Base-by-base conservation (phyloP, 2,113 vertebrate species). In the Prunella himalayana region DNA sequence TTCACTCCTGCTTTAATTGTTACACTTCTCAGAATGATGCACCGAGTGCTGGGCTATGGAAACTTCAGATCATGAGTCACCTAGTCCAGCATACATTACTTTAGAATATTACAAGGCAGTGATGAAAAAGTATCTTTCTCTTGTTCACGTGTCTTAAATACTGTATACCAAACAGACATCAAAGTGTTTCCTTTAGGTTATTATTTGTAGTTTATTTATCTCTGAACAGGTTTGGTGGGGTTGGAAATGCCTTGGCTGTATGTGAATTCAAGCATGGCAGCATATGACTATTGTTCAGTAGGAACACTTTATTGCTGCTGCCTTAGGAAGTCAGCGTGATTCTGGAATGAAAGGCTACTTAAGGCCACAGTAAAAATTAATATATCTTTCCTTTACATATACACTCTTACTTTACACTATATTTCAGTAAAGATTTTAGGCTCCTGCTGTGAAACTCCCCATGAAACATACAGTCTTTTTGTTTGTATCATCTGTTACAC, bases 141-240 rank as follows among this genome's bases (percentile, higher is more conserved):
- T 72, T 78, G n/a, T 84, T 96, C 92, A 95, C 86, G 71, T 95
- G 95, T 86, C 77, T 83, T 41, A 78, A 90, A 60, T 90, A 56
- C 56, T 78, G 57, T 88, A 84, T 88, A 90, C 76, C 92, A 92
- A 96, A 90, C 82, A 92, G 82, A 95, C 95, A 96, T 96, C 90
- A 95, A 95, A 96, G 94, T 39, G 41, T 82, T 95, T 88, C 49
- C 76, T 92, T 96, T 61, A 81, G 76, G 86, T 95, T 78, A 70
- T 83, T 94, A 96, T 95, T 96, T 97, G 89, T 92, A 77, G 51
- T 94, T 96, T 96, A 83, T 95, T 96, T 96, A 93, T 92, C 92
- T 96, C 72, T 88, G 76, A 95, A 90, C 93, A 86, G 90, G 90
- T 96, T 75, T 94, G 90, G 60, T 95, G 68, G 82, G 88, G 56